phyloP scores from a whole-genome alignment of 2,888 invertebrate species.

The Atrina japonica region DNA sequence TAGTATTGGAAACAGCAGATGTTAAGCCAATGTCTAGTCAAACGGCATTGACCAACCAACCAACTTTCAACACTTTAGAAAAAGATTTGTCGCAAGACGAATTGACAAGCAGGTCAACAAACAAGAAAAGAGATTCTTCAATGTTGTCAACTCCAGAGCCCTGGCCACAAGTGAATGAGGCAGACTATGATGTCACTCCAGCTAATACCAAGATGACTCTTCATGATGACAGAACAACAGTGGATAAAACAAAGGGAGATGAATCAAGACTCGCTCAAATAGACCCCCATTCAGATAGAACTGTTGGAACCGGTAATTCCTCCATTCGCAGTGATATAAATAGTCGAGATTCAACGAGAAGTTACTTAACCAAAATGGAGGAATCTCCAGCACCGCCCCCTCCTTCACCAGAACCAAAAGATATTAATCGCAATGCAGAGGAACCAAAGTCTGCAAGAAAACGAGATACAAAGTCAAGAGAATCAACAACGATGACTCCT shows the following conservation, averaged over 20 bases:
- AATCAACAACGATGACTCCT: conserved; percentile 60
- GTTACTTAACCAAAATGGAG: conserved; percentile 51
- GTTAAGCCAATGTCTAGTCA: conserved; percentile 42
- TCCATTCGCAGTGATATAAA: conserved; percentile 37
- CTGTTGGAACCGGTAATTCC: conserved; percentile 27
- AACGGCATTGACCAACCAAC: conserved; percentile 51
- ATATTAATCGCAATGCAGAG: conserved; percentile 42
- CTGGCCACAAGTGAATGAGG: conserved; percentile 70
- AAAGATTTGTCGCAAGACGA: conserved; percentile 27
- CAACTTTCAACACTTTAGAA: conserved; percentile 46
- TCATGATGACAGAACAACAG: conserved; percentile 21
- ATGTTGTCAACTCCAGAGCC: conserved; percentile 64
- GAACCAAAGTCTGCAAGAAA: conserved; percentile 35
- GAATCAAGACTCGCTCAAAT: conserved; percentile 38
- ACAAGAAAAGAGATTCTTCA: conserved; percentile 48
- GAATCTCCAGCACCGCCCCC: conserved; percentile 75
- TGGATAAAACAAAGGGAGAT: conserved; percentile 10
- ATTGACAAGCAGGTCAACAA: conserved; percentile 2
- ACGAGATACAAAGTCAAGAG: conserved; percentile 47
- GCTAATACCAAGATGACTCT: conserved; percentile 43
- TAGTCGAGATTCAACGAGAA: conserved; percentile 43
- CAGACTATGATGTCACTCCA: conserved; percentile 58
- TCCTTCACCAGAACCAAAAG: conserved; percentile 72
- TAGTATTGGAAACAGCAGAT: conserved; percentile 38
- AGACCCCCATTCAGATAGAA: conserved; percentile 35